phyloP scores from a whole-genome alignment of 2,797 vertebrate species.

The Netta rufina region DNA sequence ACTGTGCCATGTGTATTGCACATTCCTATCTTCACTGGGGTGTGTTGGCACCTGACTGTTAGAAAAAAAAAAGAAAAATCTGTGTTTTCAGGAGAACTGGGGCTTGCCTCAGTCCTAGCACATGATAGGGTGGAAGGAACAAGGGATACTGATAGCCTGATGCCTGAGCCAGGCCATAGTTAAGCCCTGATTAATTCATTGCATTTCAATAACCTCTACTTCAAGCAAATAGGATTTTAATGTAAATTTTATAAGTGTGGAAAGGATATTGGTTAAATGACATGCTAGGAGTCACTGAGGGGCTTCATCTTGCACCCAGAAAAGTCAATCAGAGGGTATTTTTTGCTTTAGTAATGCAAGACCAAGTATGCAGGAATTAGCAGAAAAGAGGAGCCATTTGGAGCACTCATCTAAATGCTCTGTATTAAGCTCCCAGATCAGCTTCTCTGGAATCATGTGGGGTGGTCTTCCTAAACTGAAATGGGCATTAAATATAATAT shows the following conservation, averaged over 20 bases:
- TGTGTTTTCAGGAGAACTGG: rapidly evolving
- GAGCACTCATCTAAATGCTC: neutral
- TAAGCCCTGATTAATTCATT: neutral
- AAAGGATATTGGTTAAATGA: neutral
- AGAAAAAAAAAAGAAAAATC: neutral
- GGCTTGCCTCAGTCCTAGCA: neutral
- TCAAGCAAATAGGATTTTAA: neutral
- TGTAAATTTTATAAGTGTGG: neutral
- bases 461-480: rapidly evolving
- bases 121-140: neutral
- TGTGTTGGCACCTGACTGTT: neutral
- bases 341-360: neutral
- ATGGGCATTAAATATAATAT: neutral
- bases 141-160: neutral
- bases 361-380: neutral
- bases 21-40: rapidly evolving
- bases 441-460: neutral
- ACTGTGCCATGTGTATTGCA: neutral
- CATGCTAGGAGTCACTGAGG: neutral
- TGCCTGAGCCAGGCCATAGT: neutral
- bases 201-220: neutral
- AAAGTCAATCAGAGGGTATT: neutral
- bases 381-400: neutral
- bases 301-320: neutral
- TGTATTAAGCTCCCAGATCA: neutral